A percentile compares a stretch with the other conserved stretches of the same genome.
Conservation (phyloP, 2,797 vertebrate genomes). For the Basileuterus tristriatus region DNA sequence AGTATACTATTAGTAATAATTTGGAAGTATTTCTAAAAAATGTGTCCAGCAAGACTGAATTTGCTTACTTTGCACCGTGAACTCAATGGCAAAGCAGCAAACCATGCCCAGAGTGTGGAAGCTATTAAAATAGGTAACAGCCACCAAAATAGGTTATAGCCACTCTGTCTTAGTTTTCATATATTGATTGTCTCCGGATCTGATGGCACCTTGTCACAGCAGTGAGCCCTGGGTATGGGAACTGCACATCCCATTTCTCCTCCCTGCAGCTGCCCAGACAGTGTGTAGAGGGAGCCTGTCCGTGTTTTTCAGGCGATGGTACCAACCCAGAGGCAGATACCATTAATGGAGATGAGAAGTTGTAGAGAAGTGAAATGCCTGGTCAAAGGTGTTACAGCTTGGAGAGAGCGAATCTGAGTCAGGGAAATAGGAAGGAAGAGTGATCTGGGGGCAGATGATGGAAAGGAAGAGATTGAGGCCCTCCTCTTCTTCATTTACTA, state of each 20-base stretch:
- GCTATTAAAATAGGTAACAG: background rate
- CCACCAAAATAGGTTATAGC: background rate
- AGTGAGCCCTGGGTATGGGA: background rate
- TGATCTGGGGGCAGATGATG: background rate
- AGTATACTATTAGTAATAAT: background rate
- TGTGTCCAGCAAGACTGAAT: background rate
- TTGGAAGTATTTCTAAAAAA: background rate
- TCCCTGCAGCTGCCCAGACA: background rate
- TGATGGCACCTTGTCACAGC: background rate
- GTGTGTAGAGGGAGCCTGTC: background rate
- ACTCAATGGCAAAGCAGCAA: background rate
- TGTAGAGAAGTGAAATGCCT: background rate
- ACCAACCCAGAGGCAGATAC: background rate
- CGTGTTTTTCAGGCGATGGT: accelerated
- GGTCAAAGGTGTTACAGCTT: background rate
- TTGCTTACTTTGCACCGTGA: background rate
- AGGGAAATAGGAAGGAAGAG: background rate
- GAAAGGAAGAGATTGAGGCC: background rate
- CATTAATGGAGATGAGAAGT: background rate
- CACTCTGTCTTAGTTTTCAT: background rate
- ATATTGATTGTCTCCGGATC: background rate
- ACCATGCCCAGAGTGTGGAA: background rate
- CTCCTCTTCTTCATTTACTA: constrained; percentile 18
- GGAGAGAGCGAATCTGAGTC: accelerated
- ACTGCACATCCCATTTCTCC: background rate